A percentile compares a stretch with the other conserved stretches of the same genome.
phyloP scores from a whole-genome alignment of 2,888 invertebrate genomes.

The Thereva nobilitata region DNA sequence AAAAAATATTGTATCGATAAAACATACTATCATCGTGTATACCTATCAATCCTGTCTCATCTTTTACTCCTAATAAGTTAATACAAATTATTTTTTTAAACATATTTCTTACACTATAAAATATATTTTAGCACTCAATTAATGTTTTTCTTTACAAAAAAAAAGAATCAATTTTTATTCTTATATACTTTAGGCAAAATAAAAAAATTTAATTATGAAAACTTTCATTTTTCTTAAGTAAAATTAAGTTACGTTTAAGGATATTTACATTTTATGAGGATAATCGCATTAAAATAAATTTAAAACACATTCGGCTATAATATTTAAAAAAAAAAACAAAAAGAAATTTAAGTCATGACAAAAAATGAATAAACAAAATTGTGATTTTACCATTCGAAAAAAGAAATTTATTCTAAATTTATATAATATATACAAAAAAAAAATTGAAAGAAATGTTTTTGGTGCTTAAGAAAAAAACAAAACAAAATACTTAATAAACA shows the following conservation, averaged over 20 bases:
- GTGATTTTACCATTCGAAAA: slow-evolving; percentile 27
- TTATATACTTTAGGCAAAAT: not conserved
- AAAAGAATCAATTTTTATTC: too few relatives aligned
- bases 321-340: not conserved
- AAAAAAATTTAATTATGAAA: slow-evolving; percentile 19
- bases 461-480: slow-evolving; percentile 44
- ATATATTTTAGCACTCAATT: too few relatives aligned
- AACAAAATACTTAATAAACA: slow-evolving; percentile 26
- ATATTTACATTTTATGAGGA: slow-evolving; percentile 4
- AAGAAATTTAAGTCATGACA: slow-evolving; percentile 37
- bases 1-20: too few relatives aligned
- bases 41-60: too few relatives aligned
- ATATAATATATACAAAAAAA: slow-evolving; percentile 20
- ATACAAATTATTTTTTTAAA: too few relatives aligned
- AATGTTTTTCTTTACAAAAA: too few relatives aligned
- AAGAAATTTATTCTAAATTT: slow-evolving; percentile 36
- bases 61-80: too few relatives aligned
- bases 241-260: slow-evolving; percentile 26
- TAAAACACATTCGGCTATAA: not conserved
- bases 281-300: slow-evolving; percentile 2
- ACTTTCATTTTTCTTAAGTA: slow-evolving; percentile 17
- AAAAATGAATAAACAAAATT: slow-evolving; percentile 18
- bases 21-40: too few relatives aligned
- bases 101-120: too few relatives aligned
- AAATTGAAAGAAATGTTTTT: slow-evolving; percentile 50